Conservation (phyloP, 2,113 vertebrate species). For the Gambusia holbrooki region DNA sequence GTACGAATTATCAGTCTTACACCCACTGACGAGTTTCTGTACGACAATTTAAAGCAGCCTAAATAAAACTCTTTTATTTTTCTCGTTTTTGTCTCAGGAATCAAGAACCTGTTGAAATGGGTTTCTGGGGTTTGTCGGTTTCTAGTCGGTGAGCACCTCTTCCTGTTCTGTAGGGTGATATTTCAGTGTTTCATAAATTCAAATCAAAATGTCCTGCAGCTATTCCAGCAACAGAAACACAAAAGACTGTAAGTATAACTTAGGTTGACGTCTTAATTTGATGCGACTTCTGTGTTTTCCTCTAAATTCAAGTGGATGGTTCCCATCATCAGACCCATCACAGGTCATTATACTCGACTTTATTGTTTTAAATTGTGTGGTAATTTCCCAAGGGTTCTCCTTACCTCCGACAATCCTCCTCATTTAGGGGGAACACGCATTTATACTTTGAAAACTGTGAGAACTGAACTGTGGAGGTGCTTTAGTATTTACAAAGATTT, state of each 20-base stretch:
- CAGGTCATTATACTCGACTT: constrained; percentile 42
- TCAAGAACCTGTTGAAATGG: constrained; percentile 64
- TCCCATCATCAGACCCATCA: constrained; percentile 38
- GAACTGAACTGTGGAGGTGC: no score
- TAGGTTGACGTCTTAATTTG: constrained; percentile 5
- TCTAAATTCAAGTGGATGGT: constrained; percentile 59
- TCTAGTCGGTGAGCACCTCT: constrained; percentile 53
- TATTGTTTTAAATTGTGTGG: not conserved
- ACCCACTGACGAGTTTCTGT: not conserved
- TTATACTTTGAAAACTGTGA: no score
- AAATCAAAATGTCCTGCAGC: constrained; percentile 1
- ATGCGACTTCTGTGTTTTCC: constrained; percentile 44
- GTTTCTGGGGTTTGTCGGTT: constrained; percentile 57
- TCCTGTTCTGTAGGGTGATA: not conserved
- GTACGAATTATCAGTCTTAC: constrained; percentile 33
- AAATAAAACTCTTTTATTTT: not conserved
- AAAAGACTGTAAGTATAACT: constrained; percentile 5
- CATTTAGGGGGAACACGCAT: no score
- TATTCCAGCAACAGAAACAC: not conserved
- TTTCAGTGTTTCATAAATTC: not conserved
- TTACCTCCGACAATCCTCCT: not conserved
- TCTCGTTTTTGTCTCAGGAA: constrained; percentile 45
- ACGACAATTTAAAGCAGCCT: not conserved
- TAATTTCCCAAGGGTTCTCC: not conserved
- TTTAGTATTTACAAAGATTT: no score